Conservation (phyloP, 2,797 vertebrate species). For the Rhyacichthys aspro region DNA sequence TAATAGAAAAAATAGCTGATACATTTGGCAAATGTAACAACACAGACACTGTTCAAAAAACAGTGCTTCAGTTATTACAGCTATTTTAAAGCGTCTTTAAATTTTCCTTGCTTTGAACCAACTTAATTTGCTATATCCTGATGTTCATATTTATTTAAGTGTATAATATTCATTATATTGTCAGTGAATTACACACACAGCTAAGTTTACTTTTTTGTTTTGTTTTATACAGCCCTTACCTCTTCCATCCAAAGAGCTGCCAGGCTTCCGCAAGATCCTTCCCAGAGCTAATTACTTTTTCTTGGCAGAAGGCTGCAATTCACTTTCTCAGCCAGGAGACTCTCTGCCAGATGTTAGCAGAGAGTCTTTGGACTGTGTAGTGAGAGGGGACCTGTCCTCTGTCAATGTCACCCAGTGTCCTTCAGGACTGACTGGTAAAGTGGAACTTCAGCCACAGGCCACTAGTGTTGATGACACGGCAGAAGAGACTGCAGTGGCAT, state of each 20-base stretch:
- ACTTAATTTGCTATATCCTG: neutral
- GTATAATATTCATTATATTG: neutral
- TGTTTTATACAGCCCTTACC: constrained; percentile 57
- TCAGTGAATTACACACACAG: neutral
- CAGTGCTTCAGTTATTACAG: constrained; percentile 7
- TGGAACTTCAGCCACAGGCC: constrained; percentile 82
- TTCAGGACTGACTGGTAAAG: constrained; percentile 72
- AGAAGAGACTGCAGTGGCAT: constrained; percentile 70
- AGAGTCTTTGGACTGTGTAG: constrained; percentile 51
- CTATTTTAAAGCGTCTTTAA: neutral
- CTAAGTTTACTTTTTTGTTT: constrained; percentile 36
- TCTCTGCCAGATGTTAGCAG: constrained; percentile 79
- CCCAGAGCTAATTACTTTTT: constrained; percentile 92
- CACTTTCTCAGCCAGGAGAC: constrained; percentile 72
- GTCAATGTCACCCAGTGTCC: constrained; percentile 59
- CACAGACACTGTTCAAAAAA: constrained; percentile 4
- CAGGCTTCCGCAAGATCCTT: constrained; percentile 96
- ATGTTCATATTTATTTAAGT: neutral
- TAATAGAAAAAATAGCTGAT: constrained; percentile 5
- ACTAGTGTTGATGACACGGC: constrained; percentile 78
- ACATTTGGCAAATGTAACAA: constrained; percentile 12
- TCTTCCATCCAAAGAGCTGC: constrained; percentile 82
- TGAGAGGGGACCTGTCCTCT: constrained; percentile 41
- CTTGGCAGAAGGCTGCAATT: constrained; percentile 84
- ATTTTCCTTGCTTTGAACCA: neutral